A percentile compares a stretch with the other conserved stretches of the same genome.
These are phyloP conservation scores for Hesperophylax magnus DNA, from an alignment of 1,140 invertebrate genomes.

Conservation along the genomic window DNA sequence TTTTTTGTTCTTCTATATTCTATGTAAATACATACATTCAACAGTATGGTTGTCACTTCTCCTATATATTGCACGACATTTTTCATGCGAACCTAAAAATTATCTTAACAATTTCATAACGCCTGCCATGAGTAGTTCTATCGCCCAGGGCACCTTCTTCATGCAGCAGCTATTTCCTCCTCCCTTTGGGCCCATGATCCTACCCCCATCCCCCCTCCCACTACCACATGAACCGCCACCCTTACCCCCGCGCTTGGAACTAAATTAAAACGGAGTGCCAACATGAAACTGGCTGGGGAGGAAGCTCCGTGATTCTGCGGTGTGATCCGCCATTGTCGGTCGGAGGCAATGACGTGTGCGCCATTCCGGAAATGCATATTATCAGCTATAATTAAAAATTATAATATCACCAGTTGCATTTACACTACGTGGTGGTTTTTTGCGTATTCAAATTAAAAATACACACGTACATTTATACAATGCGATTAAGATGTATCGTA, in stretches of 20 bases:
- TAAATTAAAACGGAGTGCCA: slow-evolving; percentile 56
- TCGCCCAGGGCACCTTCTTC: slow-evolving; percentile 18
- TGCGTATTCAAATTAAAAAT: not conserved
- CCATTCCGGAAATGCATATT: slow-evolving; percentile 1
- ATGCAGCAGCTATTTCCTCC: slow-evolving; percentile 33
- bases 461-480: too few relatives aligned
- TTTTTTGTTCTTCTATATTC: too few relatives aligned
- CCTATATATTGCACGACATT: too few relatives aligned
- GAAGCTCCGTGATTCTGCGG: slow-evolving; percentile 47
- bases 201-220: not conserved
- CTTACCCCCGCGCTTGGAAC: slow-evolving; percentile 43
- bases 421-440: not conserved
- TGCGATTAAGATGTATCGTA: too few relatives aligned
- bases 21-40: too few relatives aligned
- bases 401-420: not conserved
- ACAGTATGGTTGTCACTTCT: too few relatives aligned
- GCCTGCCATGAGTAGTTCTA: slow-evolving; percentile 1
- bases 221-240: not conserved
- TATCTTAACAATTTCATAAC: not conserved
- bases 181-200: not conserved
- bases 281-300: slow-evolving; percentile 50
- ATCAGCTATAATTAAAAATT: not conserved
- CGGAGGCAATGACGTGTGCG: slow-evolving; percentile 27
- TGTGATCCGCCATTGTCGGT: slow-evolving; percentile 41
- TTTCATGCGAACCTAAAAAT: too few relatives aligned